phyloP scores from a whole-genome alignment of 37 sponge, comb jelly and placozoan species.

The Petrosia ficiformis region DNA sequence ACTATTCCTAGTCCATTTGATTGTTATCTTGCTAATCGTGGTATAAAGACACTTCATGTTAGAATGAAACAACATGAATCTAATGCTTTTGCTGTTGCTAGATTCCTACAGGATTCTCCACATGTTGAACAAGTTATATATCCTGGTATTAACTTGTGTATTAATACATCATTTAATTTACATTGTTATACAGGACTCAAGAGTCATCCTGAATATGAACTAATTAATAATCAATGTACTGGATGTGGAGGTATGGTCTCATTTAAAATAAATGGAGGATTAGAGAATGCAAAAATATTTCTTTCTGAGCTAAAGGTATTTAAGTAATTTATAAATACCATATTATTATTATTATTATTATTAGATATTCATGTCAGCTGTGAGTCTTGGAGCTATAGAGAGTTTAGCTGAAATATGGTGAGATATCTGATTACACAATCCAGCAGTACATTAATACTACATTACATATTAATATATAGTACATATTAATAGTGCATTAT shows the following conservation, averaged over 20 bases:
- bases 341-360: neutral
- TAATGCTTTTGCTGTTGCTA: constrained; percentile 86
- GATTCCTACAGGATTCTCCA: constrained; percentile 59
- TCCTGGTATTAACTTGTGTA: constrained; percentile 41
- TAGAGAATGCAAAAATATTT: constrained; percentile 69
- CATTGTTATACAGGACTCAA: constrained; percentile 61
- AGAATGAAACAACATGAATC: constrained; percentile 92
- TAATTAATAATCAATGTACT: constrained; percentile 81
- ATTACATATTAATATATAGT: too few species aligned
- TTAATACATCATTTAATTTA: neutral
- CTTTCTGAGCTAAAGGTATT: constrained; percentile 78
- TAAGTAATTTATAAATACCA: neutral
- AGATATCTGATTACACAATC: neutral
- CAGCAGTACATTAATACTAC: neutral
- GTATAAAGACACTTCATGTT: constrained; percentile 90
- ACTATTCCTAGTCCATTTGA: constrained; percentile 93
- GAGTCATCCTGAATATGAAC: constrained; percentile 94
- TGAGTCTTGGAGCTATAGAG: constrained; percentile 74
- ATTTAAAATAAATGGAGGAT: constrained; percentile 79
- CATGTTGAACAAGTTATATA: constrained; percentile 70
- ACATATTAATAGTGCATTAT: neutral
- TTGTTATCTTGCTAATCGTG: constrained; percentile 93
- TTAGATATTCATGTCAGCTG: constrained; percentile 52
- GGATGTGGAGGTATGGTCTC: constrained; percentile 97
- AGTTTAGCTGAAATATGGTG: constrained; percentile 6